Evolutionary conservation across 2,888 invertebrate genomes (phyloP), one percentile per base, ranked within the genome.

Genomic region (Stenodema calcarata): DNA sequence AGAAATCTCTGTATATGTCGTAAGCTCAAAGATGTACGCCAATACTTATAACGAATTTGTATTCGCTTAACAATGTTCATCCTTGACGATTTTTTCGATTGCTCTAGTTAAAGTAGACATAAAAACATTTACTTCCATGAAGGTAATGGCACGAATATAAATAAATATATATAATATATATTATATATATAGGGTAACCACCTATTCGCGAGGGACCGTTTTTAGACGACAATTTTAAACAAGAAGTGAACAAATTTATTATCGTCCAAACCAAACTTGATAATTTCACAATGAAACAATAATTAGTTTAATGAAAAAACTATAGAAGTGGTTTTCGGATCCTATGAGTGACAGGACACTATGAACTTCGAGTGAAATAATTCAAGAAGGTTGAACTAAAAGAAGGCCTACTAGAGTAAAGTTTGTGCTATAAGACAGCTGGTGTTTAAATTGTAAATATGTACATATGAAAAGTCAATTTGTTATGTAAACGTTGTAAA

Each of bases 381-480:
- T 11, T 62, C 44, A 16, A 62, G 82, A 81, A 50, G 50, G 50
- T 50, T 30, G 42, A 75, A 73, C 81, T 54, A 50, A 11, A 81
- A 54, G 50, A 86, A 79, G 87, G 87, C 87, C 87, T 87, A 87
- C 54, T 86, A 86, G 73, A 73, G 73, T 82, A 70, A 73, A 69
- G 50, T 86, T 81, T 86, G 86, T 54, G 79, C 27, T 82, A 79
- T 28, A 50, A 62, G 80, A 87, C 70, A 42, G 70, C 62, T 44
- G 73, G 87, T 87, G 86, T 87, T 87, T 83, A 87, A 87, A 81
- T 73, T 88, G 88, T 88, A 88, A 35, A 88, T 88, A 88, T 88
- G 88, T 88, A 88, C 54, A 88, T 88, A 88, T 88, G 85, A 75
- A 85, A 76, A 81, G 88, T 88, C 88, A 88, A 88, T 88, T 88